Conservation (phyloP, 1,140 invertebrate genomes). For the Campodea augens region DNA sequence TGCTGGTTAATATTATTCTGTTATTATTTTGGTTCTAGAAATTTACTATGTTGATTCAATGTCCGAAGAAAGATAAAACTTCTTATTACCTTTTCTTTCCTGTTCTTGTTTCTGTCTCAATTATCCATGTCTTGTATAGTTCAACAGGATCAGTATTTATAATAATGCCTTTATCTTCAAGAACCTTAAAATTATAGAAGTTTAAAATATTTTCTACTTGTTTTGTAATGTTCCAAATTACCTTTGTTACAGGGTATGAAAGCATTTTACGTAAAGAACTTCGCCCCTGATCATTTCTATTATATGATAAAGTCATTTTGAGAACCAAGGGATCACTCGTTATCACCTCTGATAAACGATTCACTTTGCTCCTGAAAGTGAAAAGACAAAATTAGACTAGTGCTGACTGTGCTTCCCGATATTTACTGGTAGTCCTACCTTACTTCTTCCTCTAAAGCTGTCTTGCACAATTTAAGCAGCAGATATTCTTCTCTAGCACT, state of each 20-base stretch:
- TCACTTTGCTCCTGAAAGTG: slow-evolving; percentile 41
- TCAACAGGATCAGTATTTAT: slow-evolving; percentile 64
- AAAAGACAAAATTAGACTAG: slow-evolving; percentile 7
- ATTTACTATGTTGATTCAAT: slow-evolving; percentile 4
- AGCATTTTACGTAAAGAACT: slow-evolving; percentile 46
- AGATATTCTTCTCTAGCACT: slow-evolving; percentile 61
- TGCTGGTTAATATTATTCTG: too few relatives aligned
- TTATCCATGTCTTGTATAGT: slow-evolving; percentile 63
- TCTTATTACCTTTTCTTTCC: slow-evolving; percentile 41
- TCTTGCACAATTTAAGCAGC: slow-evolving; percentile 47
- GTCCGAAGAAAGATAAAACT: slow-evolving; percentile 2
- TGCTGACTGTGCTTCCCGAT: slow-evolving; percentile 4
- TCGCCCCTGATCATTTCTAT: slow-evolving; percentile 45
- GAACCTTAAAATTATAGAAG: slow-evolving; percentile 25
- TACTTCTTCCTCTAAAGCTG: slow-evolving; percentile 55
- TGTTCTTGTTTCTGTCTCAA: slow-evolving; percentile 51
- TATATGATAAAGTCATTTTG: slow-evolving; percentile 57
- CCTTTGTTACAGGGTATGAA: too few relatives aligned
- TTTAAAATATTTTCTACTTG: not conserved
- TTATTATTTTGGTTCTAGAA: slow-evolving; percentile 3
- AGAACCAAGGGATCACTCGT: slow-evolving; percentile 53
- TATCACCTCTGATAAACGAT: slow-evolving; percentile 52
- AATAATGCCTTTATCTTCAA: slow-evolving; percentile 42
- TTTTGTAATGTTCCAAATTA: too few relatives aligned
- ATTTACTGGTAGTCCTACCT: slow-evolving; percentile 18